Percentiles rank a stretch among this genome's conserved stretches.
These are phyloP conservation scores for Trachymyrmex septentrionalis DNA, from an alignment of 1,140 invertebrate species.

Conservation along the genomic window DNA sequence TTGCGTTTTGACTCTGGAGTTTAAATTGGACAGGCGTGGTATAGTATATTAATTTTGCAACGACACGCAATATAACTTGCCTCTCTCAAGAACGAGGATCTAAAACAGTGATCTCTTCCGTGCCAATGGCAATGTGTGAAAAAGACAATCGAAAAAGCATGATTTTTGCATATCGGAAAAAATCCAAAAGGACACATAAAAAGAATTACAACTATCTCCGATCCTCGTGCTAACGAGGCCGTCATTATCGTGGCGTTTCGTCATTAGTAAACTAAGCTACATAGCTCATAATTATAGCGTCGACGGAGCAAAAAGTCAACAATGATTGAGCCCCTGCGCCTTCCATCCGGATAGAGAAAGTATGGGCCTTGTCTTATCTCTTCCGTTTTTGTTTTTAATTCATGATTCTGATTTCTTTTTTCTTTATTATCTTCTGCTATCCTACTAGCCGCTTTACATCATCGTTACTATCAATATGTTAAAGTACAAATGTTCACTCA, in stretches of 20 bases:
- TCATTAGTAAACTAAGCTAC: constrained; percentile 65
- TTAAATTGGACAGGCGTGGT: not conserved
- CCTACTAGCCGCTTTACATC: constrained; percentile 85
- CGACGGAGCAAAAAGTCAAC: constrained; percentile 77
- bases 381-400: constrained; percentile 59
- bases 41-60: constrained; percentile 51
- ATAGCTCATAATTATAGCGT: constrained; percentile 71
- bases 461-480: constrained; percentile 86
- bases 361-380: constrained; percentile 66
- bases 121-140: not conserved
- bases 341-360: constrained; percentile 75
- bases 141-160: not conserved
- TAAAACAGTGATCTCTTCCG: not conserved
- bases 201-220: not conserved
- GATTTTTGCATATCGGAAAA: not conserved
- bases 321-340: constrained; percentile 81
- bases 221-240: constrained; percentile 48
- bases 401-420: constrained; percentile 75
- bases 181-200: not conserved
- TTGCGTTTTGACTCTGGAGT: too few species aligned
- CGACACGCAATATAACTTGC: constrained; percentile 1
- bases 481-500: constrained; percentile 87
- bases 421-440: constrained; percentile 78
- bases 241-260: constrained; percentile 65
- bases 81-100: not conserved